These are phyloP conservation scores for Rhombomys opimus DNA, from an alignment of 2,113 vertebrate genomes.

Conservation along the genomic window DNA sequence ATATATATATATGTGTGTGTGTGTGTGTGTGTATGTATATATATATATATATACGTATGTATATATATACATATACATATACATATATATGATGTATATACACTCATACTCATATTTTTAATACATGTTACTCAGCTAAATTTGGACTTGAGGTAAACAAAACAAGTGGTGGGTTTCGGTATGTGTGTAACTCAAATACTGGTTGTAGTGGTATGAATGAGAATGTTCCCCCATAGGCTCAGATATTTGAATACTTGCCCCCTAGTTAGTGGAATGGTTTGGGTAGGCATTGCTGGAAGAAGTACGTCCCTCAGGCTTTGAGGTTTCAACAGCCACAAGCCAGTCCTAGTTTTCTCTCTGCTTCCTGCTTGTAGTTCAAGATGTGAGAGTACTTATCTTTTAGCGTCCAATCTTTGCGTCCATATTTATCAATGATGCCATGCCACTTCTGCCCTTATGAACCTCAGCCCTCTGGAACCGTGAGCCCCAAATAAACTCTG, in stretches of 20 bases:
- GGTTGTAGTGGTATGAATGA: not conserved
- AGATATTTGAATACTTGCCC: not conserved
- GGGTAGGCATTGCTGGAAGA: not conserved
- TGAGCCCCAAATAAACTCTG: not conserved
- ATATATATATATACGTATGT: too few species aligned
- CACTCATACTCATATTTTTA: not conserved
- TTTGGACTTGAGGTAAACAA: constrained; percentile 16
- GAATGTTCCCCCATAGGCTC: not conserved
- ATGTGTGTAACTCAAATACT: not conserved
- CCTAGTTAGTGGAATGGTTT: not conserved
- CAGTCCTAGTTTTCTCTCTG: not conserved
- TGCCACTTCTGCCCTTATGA: not conserved
- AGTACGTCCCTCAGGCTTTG: not conserved
- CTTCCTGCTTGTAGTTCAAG: not conserved
- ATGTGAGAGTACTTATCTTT: not conserved
- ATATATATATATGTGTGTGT: too few species aligned
- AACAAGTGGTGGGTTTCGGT: not conserved
- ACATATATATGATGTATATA: not conserved
- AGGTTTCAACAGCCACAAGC: not conserved
- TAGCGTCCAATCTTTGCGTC: not conserved
- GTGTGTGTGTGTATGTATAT: too few species aligned
- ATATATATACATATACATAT: too few species aligned
- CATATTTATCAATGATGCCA: not conserved
- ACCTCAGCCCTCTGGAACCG: not conserved
- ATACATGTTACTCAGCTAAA: not conserved